Percentiles rank a stretch among this genome's conserved stretches.
Evolutionary conservation across 2,797 vertebrate genomes (phyloP).

Genomic region (Trichosurus vulpecula): DNA sequence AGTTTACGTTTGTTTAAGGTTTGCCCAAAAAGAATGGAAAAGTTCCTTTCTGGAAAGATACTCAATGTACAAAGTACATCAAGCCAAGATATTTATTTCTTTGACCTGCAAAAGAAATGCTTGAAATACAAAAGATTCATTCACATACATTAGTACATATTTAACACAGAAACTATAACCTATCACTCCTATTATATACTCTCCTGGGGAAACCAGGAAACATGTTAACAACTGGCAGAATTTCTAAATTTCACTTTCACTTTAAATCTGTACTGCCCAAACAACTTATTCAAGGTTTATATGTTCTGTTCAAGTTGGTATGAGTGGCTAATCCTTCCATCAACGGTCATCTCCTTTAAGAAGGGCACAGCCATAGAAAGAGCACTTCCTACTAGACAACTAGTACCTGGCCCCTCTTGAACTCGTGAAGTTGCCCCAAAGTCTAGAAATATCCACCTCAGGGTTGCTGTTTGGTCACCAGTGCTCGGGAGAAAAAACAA

Average conservation of each 20-base stretch:
- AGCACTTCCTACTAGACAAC: background rate
- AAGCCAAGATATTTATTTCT: too few species aligned
- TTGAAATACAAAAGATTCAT: background rate
- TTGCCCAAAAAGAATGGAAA: too few species aligned
- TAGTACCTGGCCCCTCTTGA: background rate
- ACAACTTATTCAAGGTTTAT: too few species aligned
- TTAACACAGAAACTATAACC: background rate
- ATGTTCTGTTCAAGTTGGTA: background rate
- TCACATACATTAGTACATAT: background rate
- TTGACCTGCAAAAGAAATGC: background rate
- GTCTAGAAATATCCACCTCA: background rate
- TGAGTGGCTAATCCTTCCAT: background rate
- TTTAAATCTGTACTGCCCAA: too few species aligned
- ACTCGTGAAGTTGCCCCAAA: background rate
- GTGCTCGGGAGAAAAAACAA: background rate
- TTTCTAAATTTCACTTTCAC: too few species aligned
- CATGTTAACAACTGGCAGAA: background rate
- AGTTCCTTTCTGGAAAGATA: too few species aligned
- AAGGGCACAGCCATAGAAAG: background rate
- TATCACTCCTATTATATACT: background rate
- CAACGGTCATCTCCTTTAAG: too few species aligned
- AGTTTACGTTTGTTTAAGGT: too few species aligned
- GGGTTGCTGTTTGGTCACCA: background rate
- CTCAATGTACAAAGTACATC: too few species aligned
- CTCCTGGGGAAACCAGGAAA: background rate